These are phyloP conservation scores for Cancer borealis DNA, from an alignment of 2,888 invertebrate species.

Conservation along the genomic window DNA sequence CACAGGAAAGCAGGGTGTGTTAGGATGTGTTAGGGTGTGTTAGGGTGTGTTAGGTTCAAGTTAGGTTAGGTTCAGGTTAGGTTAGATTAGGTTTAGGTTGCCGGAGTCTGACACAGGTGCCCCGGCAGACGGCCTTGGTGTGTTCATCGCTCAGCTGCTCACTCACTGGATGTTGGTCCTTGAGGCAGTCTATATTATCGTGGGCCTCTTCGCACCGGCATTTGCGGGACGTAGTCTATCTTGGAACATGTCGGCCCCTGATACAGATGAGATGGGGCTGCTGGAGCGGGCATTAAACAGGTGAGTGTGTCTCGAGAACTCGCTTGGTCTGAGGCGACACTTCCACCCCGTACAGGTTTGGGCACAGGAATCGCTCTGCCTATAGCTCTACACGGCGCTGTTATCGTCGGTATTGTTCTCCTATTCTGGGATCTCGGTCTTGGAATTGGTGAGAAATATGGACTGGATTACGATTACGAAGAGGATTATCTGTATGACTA, in stretches of 20 bases:
- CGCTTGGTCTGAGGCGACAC: not conserved
- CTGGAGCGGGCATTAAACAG: conserved; percentile 39
- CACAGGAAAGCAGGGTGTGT: no score
- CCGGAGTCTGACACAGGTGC: conserved; percentile 54
- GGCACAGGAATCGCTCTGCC: not conserved
- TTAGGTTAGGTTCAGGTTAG: not conserved
- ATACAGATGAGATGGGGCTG: conserved; percentile 3
- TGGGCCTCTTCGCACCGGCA: conserved; percentile 47
- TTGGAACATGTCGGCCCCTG: conserved; percentile 25
- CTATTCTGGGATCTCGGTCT: conserved; percentile 24
- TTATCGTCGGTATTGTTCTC: conserved; percentile 41
- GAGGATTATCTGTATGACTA: not conserved
- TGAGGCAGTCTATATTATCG: conserved; percentile 7
- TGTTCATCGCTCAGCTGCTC: conserved; percentile 54
- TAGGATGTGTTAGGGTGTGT: no score
- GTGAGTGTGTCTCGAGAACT: conserved; percentile 49
- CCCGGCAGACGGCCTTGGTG: conserved; percentile 58
- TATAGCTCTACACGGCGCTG: not conserved
- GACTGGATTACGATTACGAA: not conserved
- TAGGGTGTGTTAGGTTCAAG: not conserved
- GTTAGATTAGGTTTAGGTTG: not conserved
- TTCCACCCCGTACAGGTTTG: conserved; percentile 56
- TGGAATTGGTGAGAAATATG: not conserved
- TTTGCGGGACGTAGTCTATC: conserved; percentile 26
- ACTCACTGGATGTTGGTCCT: conserved; percentile 43